A percentile compares a stretch with the other conserved stretches of the same genome.
These are phyloP conservation scores for Zenarchopterus dispar DNA, from an alignment of 2,797 vertebrate species.

Conservation along the genomic window DNA sequence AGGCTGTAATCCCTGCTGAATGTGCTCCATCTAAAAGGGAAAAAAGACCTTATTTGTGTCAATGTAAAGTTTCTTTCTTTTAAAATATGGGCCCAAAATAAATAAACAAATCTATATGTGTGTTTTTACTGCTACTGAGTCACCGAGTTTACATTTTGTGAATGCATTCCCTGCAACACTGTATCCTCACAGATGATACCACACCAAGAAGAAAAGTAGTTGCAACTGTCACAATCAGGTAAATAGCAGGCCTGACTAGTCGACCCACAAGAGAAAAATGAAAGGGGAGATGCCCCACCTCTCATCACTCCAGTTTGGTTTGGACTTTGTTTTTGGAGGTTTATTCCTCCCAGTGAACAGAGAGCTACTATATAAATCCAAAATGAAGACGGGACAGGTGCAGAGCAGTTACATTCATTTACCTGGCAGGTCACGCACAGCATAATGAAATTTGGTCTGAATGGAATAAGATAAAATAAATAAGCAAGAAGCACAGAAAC, in stretches of 20 bases:
- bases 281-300: conserved; percentile 1
- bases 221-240: conserved; percentile 11
- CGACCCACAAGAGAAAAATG: conserved; percentile 7
- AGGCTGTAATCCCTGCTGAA: conserved; percentile 3
- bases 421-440: background rate
- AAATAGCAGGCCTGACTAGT: conserved; percentile 10
- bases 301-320: conserved; percentile 13
- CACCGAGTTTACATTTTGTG: background rate
- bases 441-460: conserved; percentile 23
- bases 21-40: conserved; percentile 1
- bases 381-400: conserved; percentile 11
- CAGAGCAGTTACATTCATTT: conserved; percentile 3
- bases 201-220: background rate
- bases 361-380: background rate
- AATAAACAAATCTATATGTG: too few species aligned
- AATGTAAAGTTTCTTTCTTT: too few species aligned
- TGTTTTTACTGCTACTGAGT: too few species aligned
- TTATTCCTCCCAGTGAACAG: conserved; percentile 11
- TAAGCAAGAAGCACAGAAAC: conserved; percentile 2
- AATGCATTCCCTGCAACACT: background rate
- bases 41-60: background rate
- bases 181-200: background rate
- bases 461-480: conserved; percentile 17
- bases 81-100: too few species aligned
- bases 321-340: conserved; percentile 22